Evolutionary conservation across 2,797 vertebrate genomes (phyloP).

Genomic region (Pelodytes ibericus): DNA sequence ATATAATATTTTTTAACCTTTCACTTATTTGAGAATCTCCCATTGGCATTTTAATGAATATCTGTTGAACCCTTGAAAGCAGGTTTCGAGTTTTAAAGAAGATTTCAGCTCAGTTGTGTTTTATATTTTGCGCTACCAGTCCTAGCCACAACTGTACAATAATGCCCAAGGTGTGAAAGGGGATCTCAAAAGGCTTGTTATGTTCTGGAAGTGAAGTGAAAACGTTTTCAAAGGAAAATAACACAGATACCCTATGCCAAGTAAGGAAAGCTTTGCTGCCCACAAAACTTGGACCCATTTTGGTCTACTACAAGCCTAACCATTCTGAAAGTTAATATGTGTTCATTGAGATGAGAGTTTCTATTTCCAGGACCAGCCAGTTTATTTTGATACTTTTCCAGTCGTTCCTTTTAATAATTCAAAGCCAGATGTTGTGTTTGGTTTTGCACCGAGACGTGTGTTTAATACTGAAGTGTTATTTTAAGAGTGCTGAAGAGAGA

Average conservation of each 20-base stretch:
- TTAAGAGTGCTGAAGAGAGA: not conserved
- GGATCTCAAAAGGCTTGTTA: slow-evolving; percentile 22
- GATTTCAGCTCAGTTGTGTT: not conserved
- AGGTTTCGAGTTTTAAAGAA: not conserved
- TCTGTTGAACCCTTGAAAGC: no score
- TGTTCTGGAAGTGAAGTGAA: slow-evolving; percentile 6
- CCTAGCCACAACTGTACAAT: not conserved
- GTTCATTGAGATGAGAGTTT: slow-evolving; percentile 1
- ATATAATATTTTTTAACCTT: no score
- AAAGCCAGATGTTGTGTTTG: slow-evolving; percentile 6
- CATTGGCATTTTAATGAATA: no score
- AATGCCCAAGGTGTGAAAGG: not conserved
- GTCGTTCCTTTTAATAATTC: not conserved
- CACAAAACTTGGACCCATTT: slow-evolving; percentile 2
- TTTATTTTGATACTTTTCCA: slow-evolving; percentile 10
- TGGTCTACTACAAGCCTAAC: not conserved
- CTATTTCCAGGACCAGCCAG: slow-evolving; percentile 5
- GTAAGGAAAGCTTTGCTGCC: not conserved
- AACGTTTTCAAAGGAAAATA: not conserved
- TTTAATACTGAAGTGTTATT: not conserved
- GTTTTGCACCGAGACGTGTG: not conserved
- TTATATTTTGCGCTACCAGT: not conserved
- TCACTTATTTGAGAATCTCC: no score
- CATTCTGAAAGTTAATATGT: not conserved
- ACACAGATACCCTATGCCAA: slow-evolving; percentile 15